Base-by-base conservation (phyloP, 1,140 invertebrate genomes). In the Plodia interpunctella region DNA sequence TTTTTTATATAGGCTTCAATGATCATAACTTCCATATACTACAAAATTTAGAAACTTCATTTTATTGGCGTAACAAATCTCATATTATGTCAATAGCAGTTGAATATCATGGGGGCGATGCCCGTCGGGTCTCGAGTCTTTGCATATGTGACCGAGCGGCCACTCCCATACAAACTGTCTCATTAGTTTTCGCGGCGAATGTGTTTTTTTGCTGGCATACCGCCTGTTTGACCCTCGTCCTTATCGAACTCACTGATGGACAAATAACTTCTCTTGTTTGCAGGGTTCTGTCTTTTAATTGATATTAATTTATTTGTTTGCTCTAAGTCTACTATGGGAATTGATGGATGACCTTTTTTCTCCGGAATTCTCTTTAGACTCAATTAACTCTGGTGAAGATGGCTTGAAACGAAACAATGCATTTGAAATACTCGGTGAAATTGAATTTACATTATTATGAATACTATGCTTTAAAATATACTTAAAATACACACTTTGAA, bases 41-140 rank as follows among this genome's bases (percentile, higher is more conserved):
- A n/a, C n/a, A n/a, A n/a, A n/a, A n/a, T n/a, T n/a, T n/a, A n/a
- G n/a, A n/a, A n/a, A n/a, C n/a, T n/a, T n/a, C 28, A 50, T 54
- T 50, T 68, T 57, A 65, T 75, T 75, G 70, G 59, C 68, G 66
- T 73, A 65, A 75, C 65, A 56, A 77, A 76, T 80, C 62, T 71
- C 65, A 74, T 74, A 72, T 69, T 70, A 66, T 73, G 69, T 77
- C 69, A 72, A 73, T 71, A 66, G 59, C 62, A 68, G 64, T 76
- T 78, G 69, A 65, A 72, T 66, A 79, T 78, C 60, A 70, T 76
- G 66, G 70, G 81, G 81, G 81, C 80, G 80, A 76, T 79, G 80
- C 63, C 80, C 75, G 78, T 65, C 57, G 54, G 35, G 5, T 38
- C 35, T 44, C 38, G 13, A 30, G 50, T 44, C 68, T 74, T 73